Evolutionary conservation across 2,797 vertebrate species (phyloP).

Genomic region (Alauda arvensis): DNA sequence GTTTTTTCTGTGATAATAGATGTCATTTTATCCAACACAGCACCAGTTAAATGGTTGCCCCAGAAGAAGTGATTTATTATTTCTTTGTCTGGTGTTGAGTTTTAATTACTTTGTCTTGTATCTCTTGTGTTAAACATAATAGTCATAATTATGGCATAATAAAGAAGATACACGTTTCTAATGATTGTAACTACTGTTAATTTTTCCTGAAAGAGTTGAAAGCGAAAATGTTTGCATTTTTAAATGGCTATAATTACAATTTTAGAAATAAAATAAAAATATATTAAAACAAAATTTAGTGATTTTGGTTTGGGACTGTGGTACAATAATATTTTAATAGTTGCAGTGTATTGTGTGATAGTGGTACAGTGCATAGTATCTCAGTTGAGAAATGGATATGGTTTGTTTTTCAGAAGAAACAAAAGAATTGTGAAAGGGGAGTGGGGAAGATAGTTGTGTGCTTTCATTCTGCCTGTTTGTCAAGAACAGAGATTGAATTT

Average conservation of each 20-base stretch:
- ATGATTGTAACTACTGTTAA: background rate
- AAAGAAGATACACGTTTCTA: background rate
- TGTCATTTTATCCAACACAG: background rate
- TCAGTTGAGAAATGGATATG: background rate
- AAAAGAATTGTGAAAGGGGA: background rate
- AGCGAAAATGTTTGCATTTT: background rate
- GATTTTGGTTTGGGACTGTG: fast-evolving
- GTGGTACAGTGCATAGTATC: background rate
- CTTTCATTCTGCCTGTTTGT: background rate
- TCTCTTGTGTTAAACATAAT: background rate
- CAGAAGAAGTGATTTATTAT: background rate
- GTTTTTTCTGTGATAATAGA: background rate
- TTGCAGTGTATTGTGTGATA: background rate
- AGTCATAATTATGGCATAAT: background rate
- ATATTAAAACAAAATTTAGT: background rate
- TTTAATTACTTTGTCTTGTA: background rate
- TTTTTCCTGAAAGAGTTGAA: background rate
- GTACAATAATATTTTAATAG: background rate
- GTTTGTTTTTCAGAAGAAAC: background rate
- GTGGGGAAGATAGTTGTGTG: background rate
- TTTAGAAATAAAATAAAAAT: background rate
- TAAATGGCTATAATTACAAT: background rate
- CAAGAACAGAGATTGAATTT: background rate
- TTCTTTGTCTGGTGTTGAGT: background rate
- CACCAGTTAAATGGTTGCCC: background rate